Evolutionary conservation across 1,140 invertebrate species (phyloP), one percentile per base, ranked within the genome.

Genomic region (Drosophila kanapiae): DNA sequence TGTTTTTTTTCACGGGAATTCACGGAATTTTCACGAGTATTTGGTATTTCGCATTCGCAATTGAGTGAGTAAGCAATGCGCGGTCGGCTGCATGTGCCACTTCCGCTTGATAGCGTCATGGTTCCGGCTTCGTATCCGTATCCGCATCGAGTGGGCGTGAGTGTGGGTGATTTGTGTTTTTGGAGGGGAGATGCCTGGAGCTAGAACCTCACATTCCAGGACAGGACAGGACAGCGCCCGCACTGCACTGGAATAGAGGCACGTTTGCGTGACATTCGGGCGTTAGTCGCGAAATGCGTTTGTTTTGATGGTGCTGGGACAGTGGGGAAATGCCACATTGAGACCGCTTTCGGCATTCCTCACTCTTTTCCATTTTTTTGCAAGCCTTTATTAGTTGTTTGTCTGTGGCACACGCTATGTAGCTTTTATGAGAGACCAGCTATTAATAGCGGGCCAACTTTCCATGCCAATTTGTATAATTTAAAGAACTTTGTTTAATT

Each of bases 21-120:
- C 23, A 23, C 1, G 31, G 42, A 29, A 47, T 67, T 63, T 61
- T 23, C 38, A 43, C 62, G 57, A 37, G 53, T 47, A 42, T 80
- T 56, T 64, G 54, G 56, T 53, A 49, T 75, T 77, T 48, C 68
- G 61, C 60, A 72, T 78, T 68, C 56, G 69, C 78, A 70, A 83
- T 80, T 87, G 76, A 84, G 78, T 80, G 85, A 72, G 81, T 88
- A 75, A 72, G 80, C 84, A 81, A 47, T 80, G 63, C 60, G 58
- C 77, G 69, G 78, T 85, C 75, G 65, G 86, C 82, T 88, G 79
- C 85, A 90, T 90, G 85, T 90, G 86, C 85, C 85, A 90, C 82
- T 90, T 90, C 85, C 85, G 86, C 85, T 65, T 91, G 85, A 90
- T 90, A 90, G 86, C 86, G 78, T 85, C 85, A 90, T 64, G 75